phyloP scores from a whole-genome alignment of 2,113 vertebrate species.

The Mirounga angustirostris region DNA sequence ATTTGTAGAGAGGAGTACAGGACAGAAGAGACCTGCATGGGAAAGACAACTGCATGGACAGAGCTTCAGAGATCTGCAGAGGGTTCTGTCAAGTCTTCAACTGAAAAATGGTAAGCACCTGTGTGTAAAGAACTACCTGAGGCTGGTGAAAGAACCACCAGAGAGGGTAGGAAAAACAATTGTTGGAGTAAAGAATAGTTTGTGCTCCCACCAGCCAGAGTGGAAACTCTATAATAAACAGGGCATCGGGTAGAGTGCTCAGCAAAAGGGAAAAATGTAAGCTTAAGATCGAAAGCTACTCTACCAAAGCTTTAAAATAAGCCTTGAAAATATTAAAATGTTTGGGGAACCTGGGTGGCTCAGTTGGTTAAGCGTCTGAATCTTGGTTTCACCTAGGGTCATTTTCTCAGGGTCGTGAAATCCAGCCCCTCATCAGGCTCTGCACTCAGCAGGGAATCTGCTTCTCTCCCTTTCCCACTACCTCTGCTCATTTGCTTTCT shows the following conservation, averaged over 20 bases:
- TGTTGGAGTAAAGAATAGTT: neutral
- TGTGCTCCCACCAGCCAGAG: neutral
- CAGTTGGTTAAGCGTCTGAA: neutral
- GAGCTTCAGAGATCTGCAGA: neutral
- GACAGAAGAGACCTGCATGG: neutral
- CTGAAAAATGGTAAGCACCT: neutral
- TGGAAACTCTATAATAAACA: neutral
- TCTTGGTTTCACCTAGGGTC: neutral
- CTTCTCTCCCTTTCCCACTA: neutral
- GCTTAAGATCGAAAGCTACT: neutral
- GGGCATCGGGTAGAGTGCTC: neutral
- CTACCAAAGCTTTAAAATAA: neutral
- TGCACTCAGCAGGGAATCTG: neutral
- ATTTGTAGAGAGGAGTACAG: neutral
- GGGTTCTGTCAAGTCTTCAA: neutral
- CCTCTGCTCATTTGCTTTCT: neutral
- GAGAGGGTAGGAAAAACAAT: neutral
- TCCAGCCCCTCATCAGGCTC: neutral
- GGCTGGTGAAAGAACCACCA: neutral
- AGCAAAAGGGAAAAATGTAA: neutral
- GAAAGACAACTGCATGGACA: neutral
- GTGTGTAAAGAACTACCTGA: neutral
- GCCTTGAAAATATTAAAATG: neutral
- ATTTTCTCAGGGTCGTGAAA: neutral
- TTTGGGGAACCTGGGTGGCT: neutral